Percentiles rank a stretch among this genome's conserved stretches.
phyloP scores from a whole-genome alignment of 92 coral and sea anemone genomes.

The Blastomussa wellsi region DNA sequence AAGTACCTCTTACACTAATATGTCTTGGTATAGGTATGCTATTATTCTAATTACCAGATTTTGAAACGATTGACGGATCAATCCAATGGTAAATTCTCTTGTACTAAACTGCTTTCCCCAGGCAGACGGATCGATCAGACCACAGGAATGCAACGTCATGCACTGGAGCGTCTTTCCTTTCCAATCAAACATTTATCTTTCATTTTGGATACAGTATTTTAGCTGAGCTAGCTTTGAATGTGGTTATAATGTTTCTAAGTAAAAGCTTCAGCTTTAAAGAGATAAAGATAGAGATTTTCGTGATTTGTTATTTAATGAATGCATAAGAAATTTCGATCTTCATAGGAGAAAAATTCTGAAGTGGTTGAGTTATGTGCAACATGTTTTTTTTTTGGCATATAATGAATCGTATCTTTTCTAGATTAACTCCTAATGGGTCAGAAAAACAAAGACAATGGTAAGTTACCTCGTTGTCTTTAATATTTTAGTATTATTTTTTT shows the following conservation, averaged over 20 bases:
- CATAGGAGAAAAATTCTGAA: neutral
- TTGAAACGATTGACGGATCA: neutral
- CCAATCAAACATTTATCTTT: neutral
- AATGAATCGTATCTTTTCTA: neutral
- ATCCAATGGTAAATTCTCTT: neutral
- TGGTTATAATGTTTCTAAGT: neutral
- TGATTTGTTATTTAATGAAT: neutral
- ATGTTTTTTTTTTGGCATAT: neutral
- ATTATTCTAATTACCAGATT: neutral
- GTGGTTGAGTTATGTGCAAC: neutral
- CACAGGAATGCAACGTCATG: conserved; percentile 19
- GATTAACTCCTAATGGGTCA: neutral
- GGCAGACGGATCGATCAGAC: neutral
- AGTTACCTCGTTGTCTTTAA: too few relatives aligned
- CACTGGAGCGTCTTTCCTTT: neutral
- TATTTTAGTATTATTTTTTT: too few relatives aligned
- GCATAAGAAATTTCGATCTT: neutral
- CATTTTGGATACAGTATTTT: neutral
- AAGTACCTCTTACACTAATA: neutral
- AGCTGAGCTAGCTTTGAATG: neutral
- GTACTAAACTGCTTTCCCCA: neutral
- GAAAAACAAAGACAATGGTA: too few relatives aligned
- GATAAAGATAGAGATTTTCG: neutral
- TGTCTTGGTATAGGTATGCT: neutral
- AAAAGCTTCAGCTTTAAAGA: neutral